Base-by-base conservation (phyloP, 2,797 vertebrate species). In the Xiphophorus birchmanni region DNA sequence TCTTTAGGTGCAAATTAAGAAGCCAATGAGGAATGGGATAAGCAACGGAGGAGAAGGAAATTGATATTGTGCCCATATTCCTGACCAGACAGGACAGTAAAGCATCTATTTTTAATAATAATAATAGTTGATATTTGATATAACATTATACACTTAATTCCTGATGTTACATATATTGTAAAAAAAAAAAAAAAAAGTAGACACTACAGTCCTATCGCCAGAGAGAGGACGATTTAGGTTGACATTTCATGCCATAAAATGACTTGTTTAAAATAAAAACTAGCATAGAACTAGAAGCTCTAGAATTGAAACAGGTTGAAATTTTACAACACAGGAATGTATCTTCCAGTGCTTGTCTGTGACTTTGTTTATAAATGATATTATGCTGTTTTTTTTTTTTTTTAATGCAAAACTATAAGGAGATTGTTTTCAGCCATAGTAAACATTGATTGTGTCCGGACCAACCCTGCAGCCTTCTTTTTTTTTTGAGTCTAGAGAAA, bases 401-500 rank as follows among this genome's bases (percentile, higher is more conserved):
- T 23, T 37, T 2, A 21, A 67, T 40, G 37, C 65, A 69, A 69
- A 44, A 44, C 23, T 69, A n/a, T 44, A 42, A 69, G 37, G 11
- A 69, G 40, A 69, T 69, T 42, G 65, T 69, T 42, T 69, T 40
- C 65, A 69, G 65, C 37, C 26, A 1, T 23, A 42, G 37, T 42
- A 42, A 42, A 29, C 65, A 42, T 2, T 42, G 9, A 11, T 69
- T 69, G 40, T 26, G 23, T 42, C 79, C 42, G 48, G 47, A 52
- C 32, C 35, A 13, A 75, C 69, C 74, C 54, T 35, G 21, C 40
- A 2, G 48, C 52, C 56, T 75, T 23, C 56, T 78, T 52, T 23
- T 80, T n/a, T 5, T 56, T 35, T 23, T 11, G 76, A 81, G 40
- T 37, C 79, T 45, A 29, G 69, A 80, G 69, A 82, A 76, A 86